These are phyloP conservation scores for Atlantisia rogersi DNA, from an alignment of 2,113 vertebrate species.

Conservation along the genomic window DNA sequence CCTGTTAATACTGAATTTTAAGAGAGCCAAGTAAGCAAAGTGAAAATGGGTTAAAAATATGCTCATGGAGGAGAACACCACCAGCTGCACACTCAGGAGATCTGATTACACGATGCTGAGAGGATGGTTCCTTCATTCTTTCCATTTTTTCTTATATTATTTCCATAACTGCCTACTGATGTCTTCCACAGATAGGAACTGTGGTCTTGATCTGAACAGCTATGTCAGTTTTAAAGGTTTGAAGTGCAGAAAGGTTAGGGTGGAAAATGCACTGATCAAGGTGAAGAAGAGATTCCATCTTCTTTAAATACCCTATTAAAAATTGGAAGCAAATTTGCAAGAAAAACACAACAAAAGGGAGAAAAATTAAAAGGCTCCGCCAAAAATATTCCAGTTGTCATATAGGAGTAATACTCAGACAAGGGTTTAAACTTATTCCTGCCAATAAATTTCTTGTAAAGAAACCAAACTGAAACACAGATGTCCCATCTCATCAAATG, in stretches of 20 bases:
- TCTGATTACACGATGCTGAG: background rate
- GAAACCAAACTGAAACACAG: slow-evolving; percentile 42
- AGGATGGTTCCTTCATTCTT: background rate
- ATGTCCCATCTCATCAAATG: slow-evolving; percentile 60
- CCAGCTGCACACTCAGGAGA: background rate
- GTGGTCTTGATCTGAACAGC: background rate
- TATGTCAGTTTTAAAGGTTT: background rate
- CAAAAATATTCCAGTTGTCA: slow-evolving; percentile 22
- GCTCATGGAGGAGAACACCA: accelerated
- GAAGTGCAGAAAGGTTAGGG: background rate
- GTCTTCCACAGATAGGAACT: background rate
- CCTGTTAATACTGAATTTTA: background rate
- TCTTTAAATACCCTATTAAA: background rate
- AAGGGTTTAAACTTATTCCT: background rate
- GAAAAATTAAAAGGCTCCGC: background rate
- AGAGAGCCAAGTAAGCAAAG: background rate
- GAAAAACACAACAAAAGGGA: background rate
- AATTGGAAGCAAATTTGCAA: background rate
- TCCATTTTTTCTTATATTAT: background rate
- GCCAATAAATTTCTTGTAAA: slow-evolving; percentile 40
- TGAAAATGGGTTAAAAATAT: background rate
- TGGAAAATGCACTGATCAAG: background rate
- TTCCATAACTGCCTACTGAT: background rate
- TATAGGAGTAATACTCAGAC: background rate
- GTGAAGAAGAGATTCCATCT: background rate